Evolutionary conservation across 2,888 invertebrate genomes (phyloP), one percentile per base, ranked within the genome.

Genomic region (Agriotes lineatus): DNA sequence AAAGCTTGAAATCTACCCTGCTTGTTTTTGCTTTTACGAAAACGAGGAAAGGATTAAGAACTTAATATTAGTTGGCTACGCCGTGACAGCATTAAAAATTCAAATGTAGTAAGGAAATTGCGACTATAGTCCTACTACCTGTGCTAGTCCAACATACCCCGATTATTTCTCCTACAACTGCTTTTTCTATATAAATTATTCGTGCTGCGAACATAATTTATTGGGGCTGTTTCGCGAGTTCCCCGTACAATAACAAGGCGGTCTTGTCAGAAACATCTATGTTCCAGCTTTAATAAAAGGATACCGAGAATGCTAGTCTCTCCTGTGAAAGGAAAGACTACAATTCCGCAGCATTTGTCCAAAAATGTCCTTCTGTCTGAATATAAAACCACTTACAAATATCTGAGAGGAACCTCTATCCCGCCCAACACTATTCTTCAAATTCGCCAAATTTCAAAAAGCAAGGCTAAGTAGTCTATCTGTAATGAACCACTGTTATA

Each of bases 21-120:
- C 45, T 45, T 45, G 45, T 45, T 45, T 45, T 45, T 45, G 45
- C 45, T 45, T 45, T 45, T 20, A 45, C 20, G 45, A 45, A 45
- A 45, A 45, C 20, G 45, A 45, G 45, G 1, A 44, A 42, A 19
- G 44, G 44, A 44, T 44, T 44, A 45, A 45, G 20, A 45, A 42
- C 20, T 20, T 20, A 45, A 45, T 45, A 19, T 45, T 45, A 20
- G 45, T 45, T 45, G 2, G 10, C 10, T 45, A n/a, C n/a, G n/a
- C 10, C 7, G 9, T 10, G n/a, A 37, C 35, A 2, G 5, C 35
- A n/a, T 2, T 37, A 37, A 37, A 37, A 37, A 37, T 37, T 37
- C n/a, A 37, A 37, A 37, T 37, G n/a, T 2, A 37, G n/a, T 37
- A 37, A 37, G n/a, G 35, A 25, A 25, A 5, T 25, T 25, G n/a